Percentiles rank a stretch among this genome's conserved stretches.
Conservation (phyloP, 2,797 vertebrate genomes). For the Philypnodon macrostomus region DNA sequence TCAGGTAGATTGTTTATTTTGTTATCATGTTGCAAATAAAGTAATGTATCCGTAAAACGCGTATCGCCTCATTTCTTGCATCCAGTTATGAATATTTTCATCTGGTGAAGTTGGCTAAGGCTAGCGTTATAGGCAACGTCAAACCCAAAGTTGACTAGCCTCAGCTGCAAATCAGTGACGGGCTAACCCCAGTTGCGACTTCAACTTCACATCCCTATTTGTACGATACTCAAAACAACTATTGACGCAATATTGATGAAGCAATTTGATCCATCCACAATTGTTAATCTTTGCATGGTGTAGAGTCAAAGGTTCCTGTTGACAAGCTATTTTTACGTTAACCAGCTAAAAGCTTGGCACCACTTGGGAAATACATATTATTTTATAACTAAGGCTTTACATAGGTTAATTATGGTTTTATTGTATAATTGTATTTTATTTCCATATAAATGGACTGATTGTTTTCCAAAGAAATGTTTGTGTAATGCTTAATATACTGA, state of each 20-base stretch:
- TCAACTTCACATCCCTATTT: background rate
- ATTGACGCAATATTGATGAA: background rate
- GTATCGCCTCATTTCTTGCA: background rate
- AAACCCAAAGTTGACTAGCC: slow-evolving; percentile 51
- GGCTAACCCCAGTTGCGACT: slow-evolving; percentile 45
- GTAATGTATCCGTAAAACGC: background rate
- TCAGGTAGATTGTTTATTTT: background rate
- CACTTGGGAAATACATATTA: no score
- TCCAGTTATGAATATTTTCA: background rate
- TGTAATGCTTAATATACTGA: slow-evolving; percentile 15
- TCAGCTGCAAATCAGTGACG: slow-evolving; percentile 32
- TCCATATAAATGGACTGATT: slow-evolving; percentile 8
- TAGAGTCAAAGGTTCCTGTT: no score
- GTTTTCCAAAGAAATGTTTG: slow-evolving; percentile 12
- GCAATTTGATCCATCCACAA: no score
- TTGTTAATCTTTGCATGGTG: no score
- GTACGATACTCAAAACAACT: background rate
- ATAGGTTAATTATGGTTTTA: background rate
- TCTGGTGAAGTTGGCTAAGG: slow-evolving; percentile 32
- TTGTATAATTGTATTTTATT: background rate
- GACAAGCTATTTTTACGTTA: no score
- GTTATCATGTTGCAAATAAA: background rate
- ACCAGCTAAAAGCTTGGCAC: no score
- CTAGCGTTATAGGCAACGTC: slow-evolving; percentile 27
- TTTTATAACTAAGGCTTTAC: background rate